These are phyloP conservation scores for Petrosia ficiformis DNA, from an alignment of 37 sponge, comb jelly and placozoan genomes.

Conservation along the genomic window DNA sequence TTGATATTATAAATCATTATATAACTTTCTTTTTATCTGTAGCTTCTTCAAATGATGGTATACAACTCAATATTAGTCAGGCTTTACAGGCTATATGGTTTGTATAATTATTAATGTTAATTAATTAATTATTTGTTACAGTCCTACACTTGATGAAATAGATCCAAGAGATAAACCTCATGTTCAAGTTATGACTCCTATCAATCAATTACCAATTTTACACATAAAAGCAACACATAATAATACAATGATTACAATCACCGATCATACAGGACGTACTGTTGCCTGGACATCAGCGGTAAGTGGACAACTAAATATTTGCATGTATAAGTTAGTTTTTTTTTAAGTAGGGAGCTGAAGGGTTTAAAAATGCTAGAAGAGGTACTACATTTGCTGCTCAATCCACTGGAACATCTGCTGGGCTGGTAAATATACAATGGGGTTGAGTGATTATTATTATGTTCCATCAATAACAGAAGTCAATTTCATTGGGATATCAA, in stretches of 20 bases:
- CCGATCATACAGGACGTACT: slow-evolving; percentile 57
- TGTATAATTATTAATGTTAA: background rate
- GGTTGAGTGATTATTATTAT: background rate
- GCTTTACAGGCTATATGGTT: too few relatives aligned
- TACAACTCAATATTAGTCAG: background rate
- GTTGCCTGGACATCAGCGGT: slow-evolving; percentile 80
- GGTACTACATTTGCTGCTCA: slow-evolving; percentile 85
- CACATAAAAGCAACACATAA: slow-evolving; percentile 72
- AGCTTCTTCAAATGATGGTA: background rate
- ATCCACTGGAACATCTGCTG: slow-evolving; percentile 66
- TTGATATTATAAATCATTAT: too few relatives aligned
- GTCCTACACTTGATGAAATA: background rate
- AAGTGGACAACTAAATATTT: slow-evolving; percentile 2
- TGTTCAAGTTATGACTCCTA: background rate
- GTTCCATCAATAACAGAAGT: slow-evolving; percentile 29
- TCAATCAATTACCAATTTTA: slow-evolving; percentile 61
- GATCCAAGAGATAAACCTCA: slow-evolving; percentile 26
- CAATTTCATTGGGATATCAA: slow-evolving; percentile 31
- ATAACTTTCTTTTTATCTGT: background rate
- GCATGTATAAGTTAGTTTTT: background rate
- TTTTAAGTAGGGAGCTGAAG: slow-evolving; percentile 55
- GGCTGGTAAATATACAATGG: slow-evolving; percentile 23
- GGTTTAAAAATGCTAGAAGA: slow-evolving; percentile 65
- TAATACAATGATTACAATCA: slow-evolving; percentile 79
- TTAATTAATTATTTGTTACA: background rate